Evolutionary conservation across 2,888 invertebrate genomes (phyloP).

Genomic region (Agrotis segetum): DNA sequence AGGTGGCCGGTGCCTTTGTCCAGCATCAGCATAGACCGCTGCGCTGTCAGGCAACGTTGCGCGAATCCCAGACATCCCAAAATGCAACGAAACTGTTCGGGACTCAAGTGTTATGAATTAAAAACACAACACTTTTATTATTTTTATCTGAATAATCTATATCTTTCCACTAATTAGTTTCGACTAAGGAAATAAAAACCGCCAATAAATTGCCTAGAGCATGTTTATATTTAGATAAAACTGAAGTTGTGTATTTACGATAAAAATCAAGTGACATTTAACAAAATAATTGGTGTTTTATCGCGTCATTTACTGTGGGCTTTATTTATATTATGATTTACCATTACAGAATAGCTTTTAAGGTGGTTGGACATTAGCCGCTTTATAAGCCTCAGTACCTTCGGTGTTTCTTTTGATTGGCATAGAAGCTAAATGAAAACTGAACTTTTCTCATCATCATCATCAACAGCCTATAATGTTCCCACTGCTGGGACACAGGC

Average conservation of each 20-base stretch:
- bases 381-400: too few relatives aligned
- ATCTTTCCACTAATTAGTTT: background rate
- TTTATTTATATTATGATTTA: conserved; percentile 26
- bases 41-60: too few relatives aligned
- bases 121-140: background rate
- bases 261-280: conserved; percentile 51
- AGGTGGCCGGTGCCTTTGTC: too few relatives aligned
- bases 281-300: conserved; percentile 37
- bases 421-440: too few relatives aligned
- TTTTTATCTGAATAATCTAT: background rate
- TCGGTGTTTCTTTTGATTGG: too few relatives aligned
- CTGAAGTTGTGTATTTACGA: conserved; percentile 4
- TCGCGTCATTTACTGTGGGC: conserved; percentile 14
- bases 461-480: too few relatives aligned
- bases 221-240: background rate
- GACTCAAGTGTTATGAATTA: background rate
- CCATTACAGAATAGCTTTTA: background rate
- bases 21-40: too few relatives aligned
- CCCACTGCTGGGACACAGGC: too few relatives aligned
- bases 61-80: too few relatives aligned
- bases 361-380: background rate
- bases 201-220: background rate
- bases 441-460: too few relatives aligned
- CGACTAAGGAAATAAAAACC: background rate
- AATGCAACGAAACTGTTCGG: too few relatives aligned